Conservation (phyloP, 2,888 invertebrate genomes). For the Geotrupes spiniger region DNA sequence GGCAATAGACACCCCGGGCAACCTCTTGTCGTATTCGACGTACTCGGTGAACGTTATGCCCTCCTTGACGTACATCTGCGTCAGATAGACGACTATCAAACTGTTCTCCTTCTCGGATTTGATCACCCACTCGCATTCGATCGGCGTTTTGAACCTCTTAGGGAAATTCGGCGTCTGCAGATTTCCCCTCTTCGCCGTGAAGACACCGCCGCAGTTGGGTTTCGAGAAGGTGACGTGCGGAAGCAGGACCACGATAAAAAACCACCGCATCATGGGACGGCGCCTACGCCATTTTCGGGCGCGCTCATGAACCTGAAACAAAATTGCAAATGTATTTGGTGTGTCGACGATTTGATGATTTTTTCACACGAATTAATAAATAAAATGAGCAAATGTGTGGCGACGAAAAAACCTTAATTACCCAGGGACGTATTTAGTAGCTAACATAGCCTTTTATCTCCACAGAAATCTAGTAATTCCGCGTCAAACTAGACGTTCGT, state of each 20-base stretch:
- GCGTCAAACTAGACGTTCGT: no score
- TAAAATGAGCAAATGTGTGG: no score
- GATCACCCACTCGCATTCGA: constrained; percentile 82
- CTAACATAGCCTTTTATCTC: no score
- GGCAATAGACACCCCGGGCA: constrained; percentile 59
- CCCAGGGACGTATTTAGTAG: no score
- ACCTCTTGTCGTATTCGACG: constrained; percentile 27
- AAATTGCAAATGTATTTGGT: no score
- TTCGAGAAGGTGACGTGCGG: background rate
- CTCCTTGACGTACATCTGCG: constrained; percentile 80
- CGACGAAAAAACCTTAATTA: no score
- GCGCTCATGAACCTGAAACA: no score
- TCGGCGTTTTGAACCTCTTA: constrained; percentile 73
- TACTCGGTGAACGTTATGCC: constrained; percentile 76
- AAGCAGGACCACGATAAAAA: constrained; percentile 12
- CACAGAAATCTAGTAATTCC: no score
- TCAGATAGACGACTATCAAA: constrained; percentile 81
- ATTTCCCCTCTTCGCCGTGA: constrained; percentile 64
- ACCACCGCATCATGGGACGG: constrained; percentile 17
- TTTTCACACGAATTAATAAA: no score
- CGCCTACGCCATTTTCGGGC: no score
- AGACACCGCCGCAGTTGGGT: constrained; percentile 61
- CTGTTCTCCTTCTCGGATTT: constrained; percentile 68
- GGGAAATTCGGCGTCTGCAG: constrained; percentile 86
- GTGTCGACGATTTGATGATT: no score